phyloP scores from a whole-genome alignment of 2,797 vertebrate species.

The Psittacula echo region DNA sequence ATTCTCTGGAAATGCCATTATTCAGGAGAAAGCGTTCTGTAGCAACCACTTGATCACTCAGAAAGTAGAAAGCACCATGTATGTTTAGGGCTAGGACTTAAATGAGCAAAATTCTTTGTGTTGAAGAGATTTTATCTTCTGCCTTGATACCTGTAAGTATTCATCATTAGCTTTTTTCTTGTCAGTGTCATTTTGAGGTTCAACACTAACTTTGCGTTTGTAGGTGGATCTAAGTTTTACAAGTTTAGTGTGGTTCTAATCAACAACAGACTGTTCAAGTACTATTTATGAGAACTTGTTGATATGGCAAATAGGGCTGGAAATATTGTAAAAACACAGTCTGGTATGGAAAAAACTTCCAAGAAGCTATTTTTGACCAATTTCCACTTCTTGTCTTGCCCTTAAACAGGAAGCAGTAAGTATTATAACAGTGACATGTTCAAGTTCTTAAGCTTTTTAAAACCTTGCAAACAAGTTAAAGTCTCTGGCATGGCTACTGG shows the following conservation, averaged over 20 bases:
- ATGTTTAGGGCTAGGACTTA: neutral
- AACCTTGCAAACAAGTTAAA: neutral
- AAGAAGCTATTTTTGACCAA: slow-evolving; percentile 68
- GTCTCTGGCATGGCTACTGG: neutral
- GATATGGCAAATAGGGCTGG: slow-evolving; percentile 35
- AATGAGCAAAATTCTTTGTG: neutral
- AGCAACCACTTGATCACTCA: neutral
- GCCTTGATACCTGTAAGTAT: neutral
- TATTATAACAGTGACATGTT: slow-evolving; percentile 36
- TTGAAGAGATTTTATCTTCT: neutral
- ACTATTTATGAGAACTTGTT: slow-evolving; percentile 40
- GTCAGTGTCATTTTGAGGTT: neutral
- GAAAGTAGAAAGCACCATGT: neutral
- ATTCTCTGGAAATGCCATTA: neutral
- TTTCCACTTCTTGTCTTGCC: slow-evolving; percentile 65
- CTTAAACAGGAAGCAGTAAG: slow-evolving; percentile 62
- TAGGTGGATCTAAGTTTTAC: neutral
- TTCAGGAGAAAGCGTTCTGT: neutral
- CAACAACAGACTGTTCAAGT: neutral
- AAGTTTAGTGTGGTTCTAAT: slow-evolving; percentile 13
- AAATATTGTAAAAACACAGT: slow-evolving; percentile 57
- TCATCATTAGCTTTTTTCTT: neutral
- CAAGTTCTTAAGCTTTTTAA: slow-evolving; percentile 23
- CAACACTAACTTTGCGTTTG: neutral
- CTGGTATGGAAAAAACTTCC: slow-evolving; percentile 54